Conservation (phyloP, 1,140 invertebrate species). For the Chlorops oryzae region DNA sequence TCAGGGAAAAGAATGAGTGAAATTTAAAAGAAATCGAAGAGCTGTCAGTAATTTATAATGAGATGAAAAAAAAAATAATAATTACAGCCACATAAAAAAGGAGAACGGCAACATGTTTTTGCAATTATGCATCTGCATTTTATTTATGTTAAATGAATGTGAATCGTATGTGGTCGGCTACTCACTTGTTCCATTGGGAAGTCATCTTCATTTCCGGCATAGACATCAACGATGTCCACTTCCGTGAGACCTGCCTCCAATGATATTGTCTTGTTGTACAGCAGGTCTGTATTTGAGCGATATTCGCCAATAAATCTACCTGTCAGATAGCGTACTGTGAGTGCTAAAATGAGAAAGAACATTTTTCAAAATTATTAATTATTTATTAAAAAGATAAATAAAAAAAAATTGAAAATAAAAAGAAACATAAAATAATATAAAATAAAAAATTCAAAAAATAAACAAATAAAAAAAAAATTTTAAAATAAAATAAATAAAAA, state of each 20-base stretch:
- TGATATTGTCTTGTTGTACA: conserved; percentile 67
- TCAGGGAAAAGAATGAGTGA: too few species aligned
- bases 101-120: not conserved
- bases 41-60: too few species aligned
- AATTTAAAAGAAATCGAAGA: too few species aligned
- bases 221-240: conserved; percentile 73
- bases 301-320: conserved; percentile 75
- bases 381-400: not conserved
- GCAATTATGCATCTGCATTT: not conserved
- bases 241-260: conserved; percentile 62
- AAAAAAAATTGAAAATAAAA: too few species aligned
- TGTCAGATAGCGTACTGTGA: conserved; percentile 71
- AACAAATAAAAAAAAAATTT: too few species aligned
- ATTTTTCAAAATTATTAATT: not conserved
- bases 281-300: conserved; percentile 70
- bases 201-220: conserved; percentile 56
- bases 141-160: not conserved
- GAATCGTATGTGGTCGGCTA: conserved; percentile 30
- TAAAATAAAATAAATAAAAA: too few species aligned
- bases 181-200: conserved; percentile 49
- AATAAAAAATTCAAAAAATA: too few species aligned
- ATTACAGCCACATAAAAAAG: not conserved
- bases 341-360: conserved; percentile 53
- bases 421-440: too few species aligned
- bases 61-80: too few species aligned